Evolutionary conservation across 2,797 vertebrate species (phyloP), one percentile per base, ranked within the genome.

Genomic region (Crypturellus tataupa): DNA sequence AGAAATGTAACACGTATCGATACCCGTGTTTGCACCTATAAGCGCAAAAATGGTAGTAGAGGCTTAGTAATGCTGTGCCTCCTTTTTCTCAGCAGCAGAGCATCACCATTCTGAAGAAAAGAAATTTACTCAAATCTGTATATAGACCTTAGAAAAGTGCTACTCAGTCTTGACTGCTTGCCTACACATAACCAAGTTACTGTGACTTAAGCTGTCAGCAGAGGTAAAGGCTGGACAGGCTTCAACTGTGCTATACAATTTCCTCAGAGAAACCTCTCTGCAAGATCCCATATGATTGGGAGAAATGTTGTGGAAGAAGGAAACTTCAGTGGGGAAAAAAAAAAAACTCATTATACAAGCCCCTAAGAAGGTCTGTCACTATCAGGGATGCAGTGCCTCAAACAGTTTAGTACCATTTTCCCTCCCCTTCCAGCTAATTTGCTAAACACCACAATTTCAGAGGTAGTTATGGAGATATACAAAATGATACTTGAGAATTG

Each of bases 161-260:
- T 64, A 25, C 12, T 33, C 14, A 53, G 11, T 24, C 60, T 31
- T 51, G 18, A 42, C 3, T 59, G 51, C 35, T 33, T 67, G 8
- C 11, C 27, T 80, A 6, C 33, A 37, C 0, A 0, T 3, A 42
- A 24, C 13, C 77, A 68, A 87, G 37, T 27, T 27, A n/a, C 16
- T 37, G 2, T 6, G 2, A 63, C 11, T 65, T 40, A 56, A 35
- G 17, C 8, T 39, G 12, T 35, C n/a, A 53, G 9, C 37, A 46
- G 13, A 4, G 5, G n/a, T 35, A 82, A 37, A 60, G 24, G 13
- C 23, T 72, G 46, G 10, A 42, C 7, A 29, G 9, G 4, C 21
- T 85, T 85, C 40, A 75, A 27, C 15, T 42, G 16, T 65, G 15
- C 12, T 39, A 58, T 75, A 20, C 4, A 10, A 44, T 76, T 79